Evolutionary conservation across 2,888 invertebrate genomes (phyloP).

Genomic region (Pseudanteris insignis): DNA sequence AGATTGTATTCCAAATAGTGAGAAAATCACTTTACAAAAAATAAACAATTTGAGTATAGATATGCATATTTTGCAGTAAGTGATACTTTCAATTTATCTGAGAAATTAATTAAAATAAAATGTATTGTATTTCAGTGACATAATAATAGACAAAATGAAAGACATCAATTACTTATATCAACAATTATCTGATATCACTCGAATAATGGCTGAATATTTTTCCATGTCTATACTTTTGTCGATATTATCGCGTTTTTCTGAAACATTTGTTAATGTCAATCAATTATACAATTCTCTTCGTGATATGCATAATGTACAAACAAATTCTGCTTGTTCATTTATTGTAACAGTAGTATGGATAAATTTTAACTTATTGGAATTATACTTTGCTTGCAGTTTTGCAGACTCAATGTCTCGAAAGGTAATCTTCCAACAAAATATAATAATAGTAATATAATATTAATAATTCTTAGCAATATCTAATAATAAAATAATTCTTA

Average conservation of each 20-base stretch:
- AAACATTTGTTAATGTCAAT: conserved; percentile 26
- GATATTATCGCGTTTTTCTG: conserved; percentile 22
- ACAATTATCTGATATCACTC: conserved; percentile 17
- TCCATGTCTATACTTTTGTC: conserved; percentile 33
- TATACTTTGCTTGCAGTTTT: conserved; percentile 20
- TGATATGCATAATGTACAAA: conserved; percentile 2
- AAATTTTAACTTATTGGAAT: conserved; percentile 24
- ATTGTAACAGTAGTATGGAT: conserved; percentile 12
- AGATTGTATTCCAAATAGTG: too few species aligned
- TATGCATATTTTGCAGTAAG: too few species aligned
- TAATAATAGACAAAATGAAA: conserved; percentile 5
- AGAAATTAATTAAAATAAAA: too few species aligned
- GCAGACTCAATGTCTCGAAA: conserved; percentile 27
- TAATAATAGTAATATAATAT: too few species aligned
- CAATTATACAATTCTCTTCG: conserved; percentile 5
- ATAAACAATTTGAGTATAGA: too few species aligned
- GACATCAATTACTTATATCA: conserved; percentile 17
- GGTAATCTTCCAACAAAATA: too few species aligned
- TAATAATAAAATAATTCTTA: too few species aligned
- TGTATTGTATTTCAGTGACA: too few species aligned
- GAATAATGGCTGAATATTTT: conserved; percentile 25
- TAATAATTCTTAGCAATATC: too few species aligned
- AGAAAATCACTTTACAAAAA: too few species aligned
- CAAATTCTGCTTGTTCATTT: not conserved
- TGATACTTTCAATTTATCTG: too few species aligned